These are phyloP conservation scores for Cremastobaeus sp. DNA, from an alignment of 2,888 invertebrate genomes.

Conservation along the genomic window DNA sequence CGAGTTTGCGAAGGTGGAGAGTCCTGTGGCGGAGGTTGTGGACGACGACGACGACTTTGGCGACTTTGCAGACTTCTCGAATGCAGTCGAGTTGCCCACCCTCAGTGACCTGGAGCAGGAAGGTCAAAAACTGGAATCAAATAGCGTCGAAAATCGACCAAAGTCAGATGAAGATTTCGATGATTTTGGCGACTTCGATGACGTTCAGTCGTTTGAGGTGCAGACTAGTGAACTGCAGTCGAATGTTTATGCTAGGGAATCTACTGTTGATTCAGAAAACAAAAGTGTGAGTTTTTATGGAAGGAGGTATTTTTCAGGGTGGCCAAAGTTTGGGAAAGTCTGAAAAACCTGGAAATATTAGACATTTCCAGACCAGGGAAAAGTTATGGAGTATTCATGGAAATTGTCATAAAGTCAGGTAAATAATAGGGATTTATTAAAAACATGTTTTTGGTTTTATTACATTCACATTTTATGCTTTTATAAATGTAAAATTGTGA, in stretches of 20 bases:
- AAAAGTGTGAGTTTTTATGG: slow-evolving; percentile 71
- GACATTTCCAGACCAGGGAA: too few species aligned
- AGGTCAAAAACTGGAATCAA: slow-evolving; percentile 33
- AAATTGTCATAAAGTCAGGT: too few species aligned
- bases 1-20: slow-evolving; percentile 39
- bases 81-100: slow-evolving; percentile 44
- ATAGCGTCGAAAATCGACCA: neutral
- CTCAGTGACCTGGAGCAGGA: neutral
- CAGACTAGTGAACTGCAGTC: too few species aligned
- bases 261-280: slow-evolving; percentile 73
- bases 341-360: too few species aligned
- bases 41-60: slow-evolving; percentile 76
- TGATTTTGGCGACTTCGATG: slow-evolving; percentile 77
- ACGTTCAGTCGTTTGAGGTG: slow-evolving; percentile 79
- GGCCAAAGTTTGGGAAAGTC: too few species aligned
- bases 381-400: too few species aligned
- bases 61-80: slow-evolving; percentile 77
- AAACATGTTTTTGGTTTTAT: neutral
- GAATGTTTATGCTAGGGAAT: slow-evolving; percentile 69
- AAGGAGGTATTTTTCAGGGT: neutral
- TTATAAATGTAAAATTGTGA: too few species aligned
- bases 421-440: too few species aligned
- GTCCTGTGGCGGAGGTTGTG: slow-evolving; percentile 64
- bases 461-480: too few species aligned
- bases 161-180: slow-evolving; percentile 73